These are phyloP conservation scores for Micrasema minimum DNA, from an alignment of 1,140 invertebrate genomes.

Conservation along the genomic window DNA sequence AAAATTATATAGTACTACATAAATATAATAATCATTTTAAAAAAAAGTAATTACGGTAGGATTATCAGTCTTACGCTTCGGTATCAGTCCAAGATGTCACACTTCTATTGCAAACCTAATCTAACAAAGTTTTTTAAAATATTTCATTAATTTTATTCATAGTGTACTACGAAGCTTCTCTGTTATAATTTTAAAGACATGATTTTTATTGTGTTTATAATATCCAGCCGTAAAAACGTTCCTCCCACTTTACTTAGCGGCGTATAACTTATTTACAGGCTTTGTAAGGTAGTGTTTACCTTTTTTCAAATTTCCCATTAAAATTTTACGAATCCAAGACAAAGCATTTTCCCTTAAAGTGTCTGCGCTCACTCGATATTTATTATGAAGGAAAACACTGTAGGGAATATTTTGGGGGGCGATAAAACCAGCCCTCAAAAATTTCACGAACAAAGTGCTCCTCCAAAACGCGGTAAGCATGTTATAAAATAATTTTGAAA, in stretches of 20 bases:
- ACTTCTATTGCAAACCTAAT: not conserved
- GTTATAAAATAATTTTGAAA: too few species aligned
- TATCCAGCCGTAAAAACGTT: not conserved
- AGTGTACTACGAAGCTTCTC: not conserved
- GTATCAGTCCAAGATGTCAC: too few species aligned
- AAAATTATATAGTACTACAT: too few species aligned
- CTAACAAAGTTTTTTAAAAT: not conserved
- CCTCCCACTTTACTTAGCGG: not conserved
- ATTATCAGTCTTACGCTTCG: too few species aligned
- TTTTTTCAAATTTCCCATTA: conserved; percentile 16
- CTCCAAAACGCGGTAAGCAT: too few species aligned
- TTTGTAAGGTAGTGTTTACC: not conserved
- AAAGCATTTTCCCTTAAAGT: conserved; percentile 6
- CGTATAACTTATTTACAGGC: conserved; percentile 8
- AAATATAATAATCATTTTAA: not conserved
- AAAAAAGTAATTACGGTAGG: too few species aligned
- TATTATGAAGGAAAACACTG: conserved; percentile 12
- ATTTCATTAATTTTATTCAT: not conserved
- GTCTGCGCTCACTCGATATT: not conserved
- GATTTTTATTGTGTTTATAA: not conserved
- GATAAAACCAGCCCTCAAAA: not conserved
- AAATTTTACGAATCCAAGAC: conserved; percentile 9
- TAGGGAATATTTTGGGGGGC: not conserved
- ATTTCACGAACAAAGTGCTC: too few species aligned
- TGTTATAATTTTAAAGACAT: not conserved